Base-by-base conservation (phyloP, 2,113 vertebrate species). In the Hippocampus mohnikei region DNA sequence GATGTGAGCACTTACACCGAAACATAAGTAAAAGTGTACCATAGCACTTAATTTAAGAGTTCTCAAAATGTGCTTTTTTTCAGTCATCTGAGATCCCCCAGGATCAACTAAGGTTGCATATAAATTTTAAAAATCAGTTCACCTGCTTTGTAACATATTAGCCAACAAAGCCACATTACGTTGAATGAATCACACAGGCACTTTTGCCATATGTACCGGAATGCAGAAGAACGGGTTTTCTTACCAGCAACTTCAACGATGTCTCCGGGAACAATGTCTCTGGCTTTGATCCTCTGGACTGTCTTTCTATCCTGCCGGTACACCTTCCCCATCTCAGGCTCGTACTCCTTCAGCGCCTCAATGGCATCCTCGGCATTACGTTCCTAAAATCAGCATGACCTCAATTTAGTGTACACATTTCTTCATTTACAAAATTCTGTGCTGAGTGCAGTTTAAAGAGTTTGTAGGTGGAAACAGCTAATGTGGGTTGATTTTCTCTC, bases 301-400 rank as follows among this genome's bases (percentile, higher is more conserved):
- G 93, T 95, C 87, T 98, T 98, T 66, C 95, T 90, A 93, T 98
- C 97, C 90, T 99, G 97, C 50, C 97, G 91, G 84, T 98, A 98
- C 2, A 99, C 96, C 90, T 99, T 99, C 10, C 96, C 97, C 95
- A 99, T 99, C 91, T 99, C 97, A 41, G 97, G 97, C 77, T 99
- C 97, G 29, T 99, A 99, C 84, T 99, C 97, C 81, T 99, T 99
- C 81, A 99, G 96, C 2, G 97, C 97, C 91, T 99, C 97, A 3
- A 99, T 99, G 63, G 97, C 97, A 74, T 97, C 96, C 91, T 99
- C 97, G 73, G 97, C 97, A 84, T 99, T 98, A 84, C 96, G 95
- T 89, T 99, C 97, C 97, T 98, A 73, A 60, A 42, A 56, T 1
- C 40, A 44, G 66, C 61, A 70, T 23, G 64, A 62, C 69, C 70